Conservation (phyloP, 2,797 vertebrate genomes). For the Anabas testudineus region DNA sequence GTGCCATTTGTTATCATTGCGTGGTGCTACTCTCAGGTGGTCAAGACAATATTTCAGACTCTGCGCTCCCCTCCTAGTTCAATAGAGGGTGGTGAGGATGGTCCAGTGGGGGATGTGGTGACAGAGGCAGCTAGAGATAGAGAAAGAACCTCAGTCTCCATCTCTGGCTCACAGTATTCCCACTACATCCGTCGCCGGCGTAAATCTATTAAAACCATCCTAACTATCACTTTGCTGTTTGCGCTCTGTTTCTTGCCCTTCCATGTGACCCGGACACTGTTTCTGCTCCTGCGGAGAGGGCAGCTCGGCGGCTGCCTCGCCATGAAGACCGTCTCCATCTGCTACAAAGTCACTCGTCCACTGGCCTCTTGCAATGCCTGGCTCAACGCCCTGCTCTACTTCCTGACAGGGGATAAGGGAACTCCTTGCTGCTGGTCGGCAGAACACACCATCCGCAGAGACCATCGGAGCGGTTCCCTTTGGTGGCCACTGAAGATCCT, state of each 20-base stretch:
- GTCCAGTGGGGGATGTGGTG: slow-evolving; percentile 52
- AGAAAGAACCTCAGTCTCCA: slow-evolving; percentile 76
- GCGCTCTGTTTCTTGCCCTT: slow-evolving; percentile 88
- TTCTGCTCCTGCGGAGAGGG: slow-evolving; percentile 82
- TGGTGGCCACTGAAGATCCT: slow-evolving; percentile 86
- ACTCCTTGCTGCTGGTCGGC: slow-evolving; percentile 77
- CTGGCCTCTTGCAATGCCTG: slow-evolving; percentile 88
- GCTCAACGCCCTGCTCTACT: slow-evolving; percentile 89
- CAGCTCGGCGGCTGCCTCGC: slow-evolving; percentile 77
- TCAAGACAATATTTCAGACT: slow-evolving; percentile 85
- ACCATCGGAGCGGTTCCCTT: slow-evolving; percentile 66
- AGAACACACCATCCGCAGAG: slow-evolving; percentile 53
- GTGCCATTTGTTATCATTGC: slow-evolving; percentile 87
- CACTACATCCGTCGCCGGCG: slow-evolving; percentile 83
- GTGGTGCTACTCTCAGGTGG: slow-evolving; percentile 89
- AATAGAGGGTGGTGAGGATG: slow-evolving; percentile 61
- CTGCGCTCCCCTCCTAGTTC: slow-evolving; percentile 80
- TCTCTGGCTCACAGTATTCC: slow-evolving; percentile 78
- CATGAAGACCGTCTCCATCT: slow-evolving; percentile 85
- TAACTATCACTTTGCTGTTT: slow-evolving; percentile 88
- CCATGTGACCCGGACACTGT: slow-evolving; percentile 87
- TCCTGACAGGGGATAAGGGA: slow-evolving; percentile 87
- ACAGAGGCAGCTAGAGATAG: slow-evolving; percentile 51
- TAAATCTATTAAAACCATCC: slow-evolving; percentile 87
- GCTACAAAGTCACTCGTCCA: slow-evolving; percentile 88